Evolutionary conservation across 2,113 vertebrate species (phyloP).

Genomic region (Hypanus sabinus): DNA sequence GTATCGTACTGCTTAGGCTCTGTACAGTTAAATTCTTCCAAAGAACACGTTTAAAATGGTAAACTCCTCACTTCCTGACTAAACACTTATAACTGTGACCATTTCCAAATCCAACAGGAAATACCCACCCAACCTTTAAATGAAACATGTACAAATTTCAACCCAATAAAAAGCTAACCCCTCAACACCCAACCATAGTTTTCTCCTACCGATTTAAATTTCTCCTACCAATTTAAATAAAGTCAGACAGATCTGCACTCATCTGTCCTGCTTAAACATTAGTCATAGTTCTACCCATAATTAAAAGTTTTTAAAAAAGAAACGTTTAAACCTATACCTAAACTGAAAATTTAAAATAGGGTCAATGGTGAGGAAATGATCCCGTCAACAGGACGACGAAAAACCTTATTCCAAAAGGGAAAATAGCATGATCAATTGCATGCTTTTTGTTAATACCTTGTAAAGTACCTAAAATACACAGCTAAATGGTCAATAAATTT

Average conservation of each 20-base stretch:
- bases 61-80: background rate
- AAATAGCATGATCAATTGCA: background rate
- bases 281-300: background rate
- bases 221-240: background rate
- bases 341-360: background rate
- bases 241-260: background rate
- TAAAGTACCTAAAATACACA: background rate
- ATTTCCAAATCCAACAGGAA: background rate
- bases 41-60: constrained; percentile 1
- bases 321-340: background rate
- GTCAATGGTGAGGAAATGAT: background rate
- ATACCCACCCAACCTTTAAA: background rate
- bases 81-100: background rate
- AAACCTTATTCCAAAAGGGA: background rate
- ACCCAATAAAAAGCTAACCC: background rate
- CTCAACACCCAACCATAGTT: background rate
- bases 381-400: background rate
- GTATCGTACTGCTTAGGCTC: constrained; percentile 37
- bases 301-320: background rate
- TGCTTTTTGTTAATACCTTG: background rate
- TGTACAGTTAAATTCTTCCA: constrained; percentile 36
- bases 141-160: background rate
- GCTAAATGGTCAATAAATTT: background rate
- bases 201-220: background rate
- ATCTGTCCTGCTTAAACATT: background rate